These are phyloP conservation scores for Leucozona laternaria DNA, from an alignment of 2,888 invertebrate genomes.

Conservation along the genomic window DNA sequence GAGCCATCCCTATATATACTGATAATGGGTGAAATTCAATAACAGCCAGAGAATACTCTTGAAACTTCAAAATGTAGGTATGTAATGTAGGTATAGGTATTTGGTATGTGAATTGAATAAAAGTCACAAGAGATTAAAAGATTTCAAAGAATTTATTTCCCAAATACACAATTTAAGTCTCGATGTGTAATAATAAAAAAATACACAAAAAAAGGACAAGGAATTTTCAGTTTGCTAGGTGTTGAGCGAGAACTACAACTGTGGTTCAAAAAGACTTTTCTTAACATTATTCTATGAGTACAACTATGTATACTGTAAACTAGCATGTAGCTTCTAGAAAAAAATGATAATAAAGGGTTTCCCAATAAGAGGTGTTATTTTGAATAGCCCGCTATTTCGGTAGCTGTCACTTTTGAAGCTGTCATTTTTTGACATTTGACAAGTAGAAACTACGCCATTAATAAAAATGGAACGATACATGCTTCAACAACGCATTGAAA, in stretches of 20 bases:
- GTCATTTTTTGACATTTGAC: no score
- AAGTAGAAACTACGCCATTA: no score
- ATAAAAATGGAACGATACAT: no score
- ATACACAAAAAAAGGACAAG: background rate
- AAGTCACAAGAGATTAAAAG: conserved; percentile 73
- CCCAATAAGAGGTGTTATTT: no score
- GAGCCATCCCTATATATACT: conserved; percentile 64
- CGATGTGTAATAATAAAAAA: conserved; percentile 41
- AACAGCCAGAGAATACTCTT: conserved; percentile 51
- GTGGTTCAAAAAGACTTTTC: background rate
- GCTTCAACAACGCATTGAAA: no score
- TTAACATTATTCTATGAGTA: no score
- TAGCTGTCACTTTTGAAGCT: no score
- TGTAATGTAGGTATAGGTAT: background rate
- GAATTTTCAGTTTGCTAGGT: background rate
- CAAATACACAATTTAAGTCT: conserved; percentile 64
- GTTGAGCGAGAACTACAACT: background rate
- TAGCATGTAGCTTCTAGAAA: no score
- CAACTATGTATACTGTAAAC: no score
- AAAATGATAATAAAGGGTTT: no score
- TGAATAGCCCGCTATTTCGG: no score
- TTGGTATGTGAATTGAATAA: conserved; percentile 71
- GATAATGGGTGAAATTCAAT: conserved; percentile 75
- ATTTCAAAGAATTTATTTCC: conserved; percentile 67
- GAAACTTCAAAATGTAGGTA: conserved; percentile 17